Evolutionary conservation across 2,113 vertebrate genomes (phyloP).

Genomic region (Gavia stellata): DNA sequence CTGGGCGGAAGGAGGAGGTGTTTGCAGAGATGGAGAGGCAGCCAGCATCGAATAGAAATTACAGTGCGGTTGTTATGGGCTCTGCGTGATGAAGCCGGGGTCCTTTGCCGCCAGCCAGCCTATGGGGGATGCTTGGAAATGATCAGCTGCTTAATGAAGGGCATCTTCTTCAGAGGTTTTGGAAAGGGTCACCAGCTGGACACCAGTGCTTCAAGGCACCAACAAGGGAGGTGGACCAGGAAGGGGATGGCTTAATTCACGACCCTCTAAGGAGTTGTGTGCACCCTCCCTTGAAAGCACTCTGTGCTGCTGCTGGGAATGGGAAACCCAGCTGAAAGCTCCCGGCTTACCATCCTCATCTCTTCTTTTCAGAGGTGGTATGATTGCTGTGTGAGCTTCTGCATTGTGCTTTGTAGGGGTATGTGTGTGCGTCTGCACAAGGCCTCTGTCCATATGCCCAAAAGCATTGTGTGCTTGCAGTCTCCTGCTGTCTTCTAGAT

Average conservation of each 20-base stretch:
- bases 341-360: fast-evolving
- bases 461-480: background rate
- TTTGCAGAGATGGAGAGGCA: background rate
- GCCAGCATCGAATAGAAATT: background rate
- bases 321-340: background rate
- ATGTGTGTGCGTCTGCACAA: background rate
- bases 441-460: background rate
- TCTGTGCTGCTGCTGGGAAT: background rate
- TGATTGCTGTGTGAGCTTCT: background rate
- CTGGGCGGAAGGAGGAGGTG: background rate
- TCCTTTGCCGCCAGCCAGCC: background rate
- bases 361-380: background rate
- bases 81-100: fast-evolving
- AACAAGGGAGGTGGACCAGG: background rate
- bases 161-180: background rate
- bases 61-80: fast-evolving
- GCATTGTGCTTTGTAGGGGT: background rate
- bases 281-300: background rate
- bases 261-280: background rate
- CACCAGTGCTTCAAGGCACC: background rate
- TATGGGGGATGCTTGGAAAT: background rate
- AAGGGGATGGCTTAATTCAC: background rate
- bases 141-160: background rate
- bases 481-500: background rate
- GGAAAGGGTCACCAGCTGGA: background rate